Percentiles rank a stretch among this genome's conserved stretches.
Conservation (phyloP, 2,888 invertebrate species). For the Helleia helle region DNA sequence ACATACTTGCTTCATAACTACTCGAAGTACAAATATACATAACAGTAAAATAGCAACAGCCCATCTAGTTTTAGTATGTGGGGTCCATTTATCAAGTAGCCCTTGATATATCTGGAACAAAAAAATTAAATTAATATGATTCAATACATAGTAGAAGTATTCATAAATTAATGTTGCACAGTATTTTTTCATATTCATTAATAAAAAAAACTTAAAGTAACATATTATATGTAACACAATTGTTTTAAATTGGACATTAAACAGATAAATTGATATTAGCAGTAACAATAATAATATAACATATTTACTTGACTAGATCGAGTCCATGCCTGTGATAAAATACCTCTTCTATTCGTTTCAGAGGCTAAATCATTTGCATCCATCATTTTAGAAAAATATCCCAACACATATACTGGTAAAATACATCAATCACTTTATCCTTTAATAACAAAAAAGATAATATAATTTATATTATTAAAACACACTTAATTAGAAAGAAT, state of each 20-base stretch:
- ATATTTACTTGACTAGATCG: conserved; percentile 77
- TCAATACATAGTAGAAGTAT: too few relatives aligned
- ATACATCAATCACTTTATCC: neutral
- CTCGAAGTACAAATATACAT: conserved; percentile 83
- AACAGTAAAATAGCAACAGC: conserved; percentile 80
- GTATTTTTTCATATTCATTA: too few relatives aligned
- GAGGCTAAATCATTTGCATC: conserved; percentile 80
- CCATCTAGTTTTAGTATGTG: conserved; percentile 88
- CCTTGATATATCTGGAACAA: conserved; percentile 79
- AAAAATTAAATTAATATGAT: too few relatives aligned
- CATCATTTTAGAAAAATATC: conserved; percentile 57
- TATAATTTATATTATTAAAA: neutral
- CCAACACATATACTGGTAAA: conserved; percentile 1
- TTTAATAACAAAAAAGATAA: neutral
- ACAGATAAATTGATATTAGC: too few relatives aligned
- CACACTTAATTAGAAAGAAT: neutral
- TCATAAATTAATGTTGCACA: too few relatives aligned
- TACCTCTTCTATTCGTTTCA: conserved; percentile 74
- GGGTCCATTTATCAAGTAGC: conserved; percentile 89
- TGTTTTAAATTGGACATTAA: neutral
- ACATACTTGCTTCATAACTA: conserved; percentile 86
- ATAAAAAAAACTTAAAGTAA: too few relatives aligned
- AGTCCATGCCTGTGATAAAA: conserved; percentile 78
- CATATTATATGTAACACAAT: too few relatives aligned
- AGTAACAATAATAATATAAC: neutral